Percentiles rank a stretch among this genome's conserved stretches.
These are phyloP conservation scores for Aphelocoma coerulescens DNA, from an alignment of 2,113 vertebrate species.

Conservation along the genomic window DNA sequence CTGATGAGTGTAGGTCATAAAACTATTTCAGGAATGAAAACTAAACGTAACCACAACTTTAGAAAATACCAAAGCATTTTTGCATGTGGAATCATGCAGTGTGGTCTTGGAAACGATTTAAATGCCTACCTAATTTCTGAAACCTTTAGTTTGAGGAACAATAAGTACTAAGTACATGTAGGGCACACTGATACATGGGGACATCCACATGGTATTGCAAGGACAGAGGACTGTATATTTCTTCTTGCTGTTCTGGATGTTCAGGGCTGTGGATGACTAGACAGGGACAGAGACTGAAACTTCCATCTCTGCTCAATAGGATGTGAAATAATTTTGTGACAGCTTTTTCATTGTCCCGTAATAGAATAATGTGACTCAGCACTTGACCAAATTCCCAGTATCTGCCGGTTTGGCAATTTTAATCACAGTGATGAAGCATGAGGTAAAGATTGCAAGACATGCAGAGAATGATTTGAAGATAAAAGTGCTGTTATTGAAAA, in stretches of 20 bases:
- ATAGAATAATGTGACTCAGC: not conserved
- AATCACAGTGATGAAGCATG: not conserved
- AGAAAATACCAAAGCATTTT: not conserved
- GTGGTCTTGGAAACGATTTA: not conserved
- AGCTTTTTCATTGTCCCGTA: not conserved
- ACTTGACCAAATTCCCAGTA: not conserved
- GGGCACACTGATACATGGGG: not conserved
- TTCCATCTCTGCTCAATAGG: not conserved
- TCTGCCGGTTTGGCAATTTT: not conserved
- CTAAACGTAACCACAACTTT: not conserved
- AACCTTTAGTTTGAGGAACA: not conserved
- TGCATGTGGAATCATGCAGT: not conserved
- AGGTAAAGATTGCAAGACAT: not conserved
- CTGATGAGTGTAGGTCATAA: not conserved
- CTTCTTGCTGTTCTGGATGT: not conserved
- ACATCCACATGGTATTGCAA: not conserved
- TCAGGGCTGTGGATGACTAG: not conserved
- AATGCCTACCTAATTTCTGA: not conserved
- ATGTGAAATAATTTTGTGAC: not conserved
- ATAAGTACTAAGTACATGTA: rapidly evolving
- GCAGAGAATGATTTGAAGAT: not conserved
- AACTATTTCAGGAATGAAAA: not conserved
- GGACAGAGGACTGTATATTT: not conserved
- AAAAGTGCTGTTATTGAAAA: not conserved
- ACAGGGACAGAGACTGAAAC: not conserved